A percentile compares a stretch with the other conserved stretches of the same genome.
Conservation (phyloP, 2,888 invertebrate genomes). For the Loripinus fragilis region DNA sequence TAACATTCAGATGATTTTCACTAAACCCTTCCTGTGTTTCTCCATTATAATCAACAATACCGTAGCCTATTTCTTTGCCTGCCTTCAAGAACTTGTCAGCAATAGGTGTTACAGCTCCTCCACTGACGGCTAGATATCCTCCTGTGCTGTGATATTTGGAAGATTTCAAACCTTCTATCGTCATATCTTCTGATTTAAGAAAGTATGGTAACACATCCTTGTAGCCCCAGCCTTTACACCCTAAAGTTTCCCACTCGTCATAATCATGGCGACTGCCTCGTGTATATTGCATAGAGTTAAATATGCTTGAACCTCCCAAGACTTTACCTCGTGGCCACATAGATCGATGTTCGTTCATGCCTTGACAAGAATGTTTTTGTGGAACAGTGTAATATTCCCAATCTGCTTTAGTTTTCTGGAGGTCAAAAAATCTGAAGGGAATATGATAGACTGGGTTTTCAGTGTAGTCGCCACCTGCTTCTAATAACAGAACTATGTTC, state of each 20-base stretch:
- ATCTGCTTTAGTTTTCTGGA: slow-evolving; percentile 45
- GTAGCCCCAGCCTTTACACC: slow-evolving; percentile 49
- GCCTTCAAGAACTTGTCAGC: slow-evolving; percentile 45
- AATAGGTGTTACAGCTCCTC: slow-evolving; percentile 40
- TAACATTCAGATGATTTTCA: slow-evolving; percentile 42
- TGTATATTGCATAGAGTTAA: slow-evolving; percentile 51
- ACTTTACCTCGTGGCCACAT: slow-evolving; percentile 55
- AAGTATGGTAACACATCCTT: slow-evolving; percentile 57
- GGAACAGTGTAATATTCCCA: slow-evolving; percentile 58
- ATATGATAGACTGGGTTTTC: slow-evolving; percentile 45
- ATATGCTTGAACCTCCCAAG: slow-evolving; percentile 55
- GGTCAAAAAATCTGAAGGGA: slow-evolving; percentile 38
- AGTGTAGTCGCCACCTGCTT: slow-evolving; percentile 52
- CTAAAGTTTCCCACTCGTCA: slow-evolving; percentile 49
- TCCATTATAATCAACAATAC: slow-evolving; percentile 48
- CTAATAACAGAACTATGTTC: slow-evolving; percentile 38
- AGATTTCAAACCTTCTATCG: slow-evolving; percentile 38
- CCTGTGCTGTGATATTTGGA: slow-evolving; percentile 54
- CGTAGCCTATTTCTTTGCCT: slow-evolving; percentile 49
- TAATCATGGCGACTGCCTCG: slow-evolving; percentile 47
- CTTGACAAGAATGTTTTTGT: slow-evolving; percentile 40
- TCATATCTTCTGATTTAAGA: slow-evolving; percentile 53
- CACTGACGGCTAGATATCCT: slow-evolving; percentile 49
- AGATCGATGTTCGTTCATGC: slow-evolving; percentile 34
- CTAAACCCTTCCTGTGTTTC: slow-evolving; percentile 41